Percentiles rank a stretch among this genome's conserved stretches.
Conservation (phyloP, 2,888 invertebrate genomes). For the Glyphotaelius pellucidus region DNA sequence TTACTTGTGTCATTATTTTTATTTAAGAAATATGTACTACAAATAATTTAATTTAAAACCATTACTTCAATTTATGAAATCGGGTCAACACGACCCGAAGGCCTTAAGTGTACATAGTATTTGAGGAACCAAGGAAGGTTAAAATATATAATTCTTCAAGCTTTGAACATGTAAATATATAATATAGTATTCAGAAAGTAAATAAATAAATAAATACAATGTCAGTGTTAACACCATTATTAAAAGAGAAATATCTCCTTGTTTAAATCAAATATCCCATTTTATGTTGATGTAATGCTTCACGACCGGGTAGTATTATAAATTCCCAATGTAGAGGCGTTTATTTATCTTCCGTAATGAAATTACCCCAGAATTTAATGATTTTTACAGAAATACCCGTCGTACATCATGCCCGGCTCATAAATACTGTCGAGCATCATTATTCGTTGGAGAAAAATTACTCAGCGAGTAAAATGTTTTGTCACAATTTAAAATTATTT, state of each 20-base stretch:
- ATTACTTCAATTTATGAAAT: no score
- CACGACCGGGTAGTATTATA: not conserved
- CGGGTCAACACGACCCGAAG: no score
- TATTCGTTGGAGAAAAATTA: slow-evolving; percentile 59
- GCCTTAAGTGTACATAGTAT: no score
- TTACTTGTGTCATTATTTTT: no score
- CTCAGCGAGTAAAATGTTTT: slow-evolving; percentile 53
- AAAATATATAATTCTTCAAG: no score
- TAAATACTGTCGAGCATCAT: slow-evolving; percentile 55
- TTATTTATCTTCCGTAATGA: slow-evolving; percentile 31
- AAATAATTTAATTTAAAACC: no score
- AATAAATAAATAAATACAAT: no score
- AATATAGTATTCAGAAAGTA: no score
- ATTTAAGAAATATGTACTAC: no score
- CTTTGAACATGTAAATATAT: no score
- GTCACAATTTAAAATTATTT: slow-evolving; percentile 59
- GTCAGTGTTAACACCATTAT: not conserved
- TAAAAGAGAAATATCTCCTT: not conserved
- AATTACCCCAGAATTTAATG: slow-evolving; percentile 42
- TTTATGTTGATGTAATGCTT: not conserved
- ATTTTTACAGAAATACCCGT: slow-evolving; percentile 46
- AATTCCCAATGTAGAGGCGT: not conserved
- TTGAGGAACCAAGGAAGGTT: no score
- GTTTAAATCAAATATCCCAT: slow-evolving; percentile 5
- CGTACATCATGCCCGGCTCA: slow-evolving; percentile 45